Percentiles rank a stretch among this genome's conserved stretches.
These are phyloP conservation scores for Leptosomus discolor DNA, from an alignment of 2,113 vertebrate genomes.

Conservation along the genomic window DNA sequence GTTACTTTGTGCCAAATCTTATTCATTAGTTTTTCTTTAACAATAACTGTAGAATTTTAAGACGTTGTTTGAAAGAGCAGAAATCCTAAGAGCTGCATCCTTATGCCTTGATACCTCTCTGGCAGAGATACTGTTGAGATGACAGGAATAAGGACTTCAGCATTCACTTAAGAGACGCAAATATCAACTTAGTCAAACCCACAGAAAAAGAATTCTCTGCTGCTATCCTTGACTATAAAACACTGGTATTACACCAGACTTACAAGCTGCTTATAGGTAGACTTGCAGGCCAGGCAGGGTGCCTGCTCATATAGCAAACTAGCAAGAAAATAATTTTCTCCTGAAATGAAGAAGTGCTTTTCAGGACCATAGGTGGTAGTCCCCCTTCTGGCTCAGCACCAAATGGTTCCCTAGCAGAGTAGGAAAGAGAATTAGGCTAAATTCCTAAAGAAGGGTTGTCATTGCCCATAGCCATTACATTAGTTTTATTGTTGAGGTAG, in stretches of 20 bases:
- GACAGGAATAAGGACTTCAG: neutral
- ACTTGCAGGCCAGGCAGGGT: neutral
- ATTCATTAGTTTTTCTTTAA: neutral
- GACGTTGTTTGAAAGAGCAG: neutral
- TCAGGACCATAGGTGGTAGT: neutral
- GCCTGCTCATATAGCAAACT: neutral
- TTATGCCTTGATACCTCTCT: neutral
- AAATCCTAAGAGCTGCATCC: neutral
- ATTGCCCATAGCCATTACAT: neutral
- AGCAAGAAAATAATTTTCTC: neutral
- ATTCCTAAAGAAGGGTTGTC: neutral
- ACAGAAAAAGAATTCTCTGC: neutral
- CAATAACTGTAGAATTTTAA: conserved; percentile 10
- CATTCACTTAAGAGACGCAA: neutral
- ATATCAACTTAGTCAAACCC: neutral
- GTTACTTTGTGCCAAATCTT: neutral
- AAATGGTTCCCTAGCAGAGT: neutral
- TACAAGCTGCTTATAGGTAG: neutral
- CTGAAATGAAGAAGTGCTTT: neutral
- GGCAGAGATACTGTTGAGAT: neutral
- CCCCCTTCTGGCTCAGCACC: neutral
- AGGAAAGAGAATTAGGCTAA: neutral
- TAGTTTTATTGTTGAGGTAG: neutral
- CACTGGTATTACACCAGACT: neutral
- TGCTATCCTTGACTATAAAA: neutral